phyloP scores from a whole-genome alignment of 2,888 invertebrate genomes.

The Hanleya hanleyi region DNA sequence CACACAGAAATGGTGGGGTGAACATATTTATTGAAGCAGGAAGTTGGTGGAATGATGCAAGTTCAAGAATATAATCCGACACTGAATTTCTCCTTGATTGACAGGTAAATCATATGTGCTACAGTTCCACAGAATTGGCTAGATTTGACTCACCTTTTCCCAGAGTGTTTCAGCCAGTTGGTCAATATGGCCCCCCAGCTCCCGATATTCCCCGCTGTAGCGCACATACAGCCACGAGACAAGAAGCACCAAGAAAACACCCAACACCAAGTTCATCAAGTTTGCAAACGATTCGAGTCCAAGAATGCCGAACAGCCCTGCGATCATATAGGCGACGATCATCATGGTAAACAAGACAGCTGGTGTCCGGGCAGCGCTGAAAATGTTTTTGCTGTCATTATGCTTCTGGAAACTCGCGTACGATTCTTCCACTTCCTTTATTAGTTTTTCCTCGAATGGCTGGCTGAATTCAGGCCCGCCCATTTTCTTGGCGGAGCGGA shows the following conservation, averaged over 20 bases:
- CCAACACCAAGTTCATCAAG: slow-evolving; percentile 67
- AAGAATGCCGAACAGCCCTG: slow-evolving; percentile 76
- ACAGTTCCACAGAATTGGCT: neutral
- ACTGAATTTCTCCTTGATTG: too few relatives aligned
- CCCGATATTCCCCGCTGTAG: slow-evolving; percentile 94
- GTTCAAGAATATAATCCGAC: neutral
- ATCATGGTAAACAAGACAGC: slow-evolving; percentile 90
- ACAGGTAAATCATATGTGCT: too few relatives aligned
- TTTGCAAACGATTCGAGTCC: slow-evolving; percentile 70
- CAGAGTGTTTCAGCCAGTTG: slow-evolving; percentile 89
- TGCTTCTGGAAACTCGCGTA: slow-evolving; percentile 90
- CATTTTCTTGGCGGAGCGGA: slow-evolving; percentile 95
- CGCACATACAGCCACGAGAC: slow-evolving; percentile 75
- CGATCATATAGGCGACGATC: slow-evolving; percentile 89
- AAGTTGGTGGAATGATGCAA: too few relatives aligned
- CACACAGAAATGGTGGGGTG: too few relatives aligned
- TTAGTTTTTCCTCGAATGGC: slow-evolving; percentile 86
- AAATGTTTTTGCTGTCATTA: slow-evolving; percentile 99
- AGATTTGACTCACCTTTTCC: slow-evolving; percentile 79
- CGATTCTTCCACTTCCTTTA: slow-evolving; percentile 87
- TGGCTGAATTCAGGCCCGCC: slow-evolving; percentile 97
- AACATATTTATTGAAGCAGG: too few relatives aligned
- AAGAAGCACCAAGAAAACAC: slow-evolving; percentile 63
- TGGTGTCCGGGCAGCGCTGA: slow-evolving; percentile 97
- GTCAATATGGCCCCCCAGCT: slow-evolving; percentile 90